Conservation (phyloP, 2,797 vertebrate species). For the Phrynocephalus vlangalii region DNA sequence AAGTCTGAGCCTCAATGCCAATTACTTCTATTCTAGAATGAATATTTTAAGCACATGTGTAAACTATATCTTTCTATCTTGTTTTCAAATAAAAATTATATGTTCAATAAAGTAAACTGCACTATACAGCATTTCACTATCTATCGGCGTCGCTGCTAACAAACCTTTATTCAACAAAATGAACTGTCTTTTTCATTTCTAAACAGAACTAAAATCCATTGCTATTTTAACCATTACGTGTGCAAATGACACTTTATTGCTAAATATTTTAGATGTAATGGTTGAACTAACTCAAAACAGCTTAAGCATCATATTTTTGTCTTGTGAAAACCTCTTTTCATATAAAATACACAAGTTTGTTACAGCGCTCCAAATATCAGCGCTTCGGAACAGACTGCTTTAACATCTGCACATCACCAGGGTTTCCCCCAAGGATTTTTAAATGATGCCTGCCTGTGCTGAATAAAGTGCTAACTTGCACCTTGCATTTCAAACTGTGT, state of each 20-base stretch:
- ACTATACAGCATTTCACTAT: conserved; percentile 18
- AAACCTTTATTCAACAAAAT: conserved; percentile 36
- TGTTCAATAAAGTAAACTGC: conserved; percentile 29
- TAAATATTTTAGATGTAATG: conserved; percentile 33
- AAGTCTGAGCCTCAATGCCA: neutral
- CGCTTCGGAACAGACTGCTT: conserved; percentile 90
- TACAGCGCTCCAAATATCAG: conserved; percentile 80
- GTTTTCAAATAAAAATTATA: conserved; percentile 30
- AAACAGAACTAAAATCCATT: conserved; percentile 61
- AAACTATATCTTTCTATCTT: conserved; percentile 4
- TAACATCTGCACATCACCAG: conserved; percentile 89
- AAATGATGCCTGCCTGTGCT: conserved; percentile 91
- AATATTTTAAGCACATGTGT: neutral
- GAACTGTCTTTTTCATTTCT: conserved; percentile 50
- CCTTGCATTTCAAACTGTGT: conserved; percentile 91
- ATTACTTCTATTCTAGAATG: conserved; percentile 2
- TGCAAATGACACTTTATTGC: conserved; percentile 43
- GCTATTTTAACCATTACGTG: conserved; percentile 46
- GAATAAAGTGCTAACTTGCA: conserved; percentile 91
- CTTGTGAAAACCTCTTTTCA: conserved; percentile 73
- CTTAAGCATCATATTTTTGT: conserved; percentile 48
- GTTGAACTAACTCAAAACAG: conserved; percentile 49
- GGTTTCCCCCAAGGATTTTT: conserved; percentile 86
- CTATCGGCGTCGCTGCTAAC: conserved; percentile 33
- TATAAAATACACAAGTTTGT: conserved; percentile 77